phyloP scores from a whole-genome alignment of 92 coral and sea anemone genomes.

The Diadumene lineata region DNA sequence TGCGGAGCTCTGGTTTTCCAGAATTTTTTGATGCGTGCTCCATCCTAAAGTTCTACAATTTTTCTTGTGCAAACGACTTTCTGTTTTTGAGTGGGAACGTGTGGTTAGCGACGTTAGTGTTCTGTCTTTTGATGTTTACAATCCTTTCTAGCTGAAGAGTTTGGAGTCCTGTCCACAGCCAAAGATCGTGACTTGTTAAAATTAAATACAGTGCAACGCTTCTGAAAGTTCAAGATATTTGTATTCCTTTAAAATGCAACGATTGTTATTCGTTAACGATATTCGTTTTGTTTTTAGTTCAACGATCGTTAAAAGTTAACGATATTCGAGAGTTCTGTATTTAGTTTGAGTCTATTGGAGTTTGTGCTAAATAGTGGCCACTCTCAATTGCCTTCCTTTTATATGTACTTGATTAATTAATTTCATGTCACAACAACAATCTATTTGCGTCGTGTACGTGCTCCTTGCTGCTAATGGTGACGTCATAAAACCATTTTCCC shows the following conservation, averaged over 20 bases:
- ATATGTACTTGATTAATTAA: slow-evolving; percentile 15
- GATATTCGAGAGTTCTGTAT: background rate
- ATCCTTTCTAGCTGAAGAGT: no score
- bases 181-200: no score
- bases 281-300: background rate
- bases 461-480: slow-evolving; percentile 13
- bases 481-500: slow-evolving; percentile 30
- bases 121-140: no score
- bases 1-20: slow-evolving; percentile 3
- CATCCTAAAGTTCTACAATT: no score
- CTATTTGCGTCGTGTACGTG: slow-evolving; percentile 32
- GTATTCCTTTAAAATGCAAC: background rate
- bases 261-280: background rate
- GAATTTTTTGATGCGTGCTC: background rate
- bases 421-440: slow-evolving; percentile 16
- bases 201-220: background rate
- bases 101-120: no score
- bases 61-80: no score
- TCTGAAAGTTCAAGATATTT: background rate
- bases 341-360: background rate
- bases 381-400: slow-evolving; percentile 18
- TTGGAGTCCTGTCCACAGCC: no score
- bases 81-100: no score
- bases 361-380: slow-evolving; percentile 1
- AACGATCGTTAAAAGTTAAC: background rate